These are phyloP conservation scores for Pseudomugil tenellus DNA, from an alignment of 2,797 vertebrate species.

Conservation along the genomic window DNA sequence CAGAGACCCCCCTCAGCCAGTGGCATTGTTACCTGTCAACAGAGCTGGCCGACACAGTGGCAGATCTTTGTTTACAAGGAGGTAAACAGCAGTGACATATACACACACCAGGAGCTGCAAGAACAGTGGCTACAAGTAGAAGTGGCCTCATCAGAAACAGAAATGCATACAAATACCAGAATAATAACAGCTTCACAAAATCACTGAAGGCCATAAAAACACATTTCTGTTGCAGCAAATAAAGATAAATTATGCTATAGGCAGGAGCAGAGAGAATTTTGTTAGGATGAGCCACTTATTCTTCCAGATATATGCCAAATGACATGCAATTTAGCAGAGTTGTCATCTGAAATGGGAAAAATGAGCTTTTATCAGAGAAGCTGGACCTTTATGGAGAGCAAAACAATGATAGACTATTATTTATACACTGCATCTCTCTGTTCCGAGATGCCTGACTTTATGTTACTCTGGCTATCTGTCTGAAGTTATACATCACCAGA, in stretches of 20 bases:
- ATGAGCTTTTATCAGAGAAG: constrained; percentile 59
- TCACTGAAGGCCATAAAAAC: constrained; percentile 48
- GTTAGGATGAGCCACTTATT: constrained; percentile 56
- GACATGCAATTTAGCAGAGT: constrained; percentile 66
- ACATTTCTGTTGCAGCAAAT: constrained; percentile 55
- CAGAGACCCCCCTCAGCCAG: constrained; percentile 64
- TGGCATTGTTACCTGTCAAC: constrained; percentile 79
- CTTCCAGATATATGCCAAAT: constrained; percentile 60
- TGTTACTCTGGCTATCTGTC: constrained; percentile 36
- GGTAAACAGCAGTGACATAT: constrained; percentile 71
- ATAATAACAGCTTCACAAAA: constrained; percentile 53
- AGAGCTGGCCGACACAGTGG: constrained; percentile 59
- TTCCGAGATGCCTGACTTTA: constrained; percentile 50
- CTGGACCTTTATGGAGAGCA: constrained; percentile 44
- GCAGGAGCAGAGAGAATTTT: constrained; percentile 42
- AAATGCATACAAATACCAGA: constrained; percentile 41
- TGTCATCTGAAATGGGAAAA: constrained; percentile 67
- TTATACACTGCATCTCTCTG: constrained; percentile 54
- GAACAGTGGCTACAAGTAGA: constrained; percentile 51
- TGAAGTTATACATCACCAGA: constrained; percentile 33
- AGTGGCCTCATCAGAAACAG: constrained; percentile 35
- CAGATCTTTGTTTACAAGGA: constrained; percentile 72
- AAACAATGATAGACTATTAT: constrained; percentile 54
- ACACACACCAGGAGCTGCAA: constrained; percentile 55
- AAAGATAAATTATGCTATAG: constrained; percentile 63